Evolutionary conservation across 2,113 vertebrate genomes (phyloP).

Genomic region (Cebidichthys violaceus): DNA sequence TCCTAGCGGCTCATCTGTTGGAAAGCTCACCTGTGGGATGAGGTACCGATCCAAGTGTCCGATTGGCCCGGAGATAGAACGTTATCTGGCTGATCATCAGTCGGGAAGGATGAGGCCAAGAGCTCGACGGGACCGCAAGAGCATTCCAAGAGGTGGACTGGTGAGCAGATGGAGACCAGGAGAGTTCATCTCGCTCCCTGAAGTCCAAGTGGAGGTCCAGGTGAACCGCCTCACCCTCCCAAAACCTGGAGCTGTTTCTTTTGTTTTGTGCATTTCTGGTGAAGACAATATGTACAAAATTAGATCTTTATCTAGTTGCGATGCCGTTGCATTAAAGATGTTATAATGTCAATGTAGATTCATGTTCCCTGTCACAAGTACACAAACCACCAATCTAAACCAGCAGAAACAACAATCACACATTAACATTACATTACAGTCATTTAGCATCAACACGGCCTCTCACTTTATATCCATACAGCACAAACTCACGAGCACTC

Average conservation of each 20-base stretch:
- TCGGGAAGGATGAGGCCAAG: constrained; percentile 70
- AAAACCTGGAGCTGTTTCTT: neutral
- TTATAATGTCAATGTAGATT: neutral
- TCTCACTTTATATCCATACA: neutral
- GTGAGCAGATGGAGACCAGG: constrained; percentile 83
- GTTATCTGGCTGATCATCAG: constrained; percentile 88
- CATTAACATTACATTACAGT: neutral
- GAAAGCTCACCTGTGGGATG: constrained; percentile 85
- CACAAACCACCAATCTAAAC: neutral
- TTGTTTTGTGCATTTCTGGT: neutral
- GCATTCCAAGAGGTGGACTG: constrained; percentile 77
- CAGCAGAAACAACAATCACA: neutral
- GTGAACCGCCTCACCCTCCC: constrained; percentile 44
- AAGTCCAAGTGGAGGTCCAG: constrained; percentile 39
- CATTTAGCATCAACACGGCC: too few relatives aligned
- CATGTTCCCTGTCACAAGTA: neutral
- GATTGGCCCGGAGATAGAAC: constrained; percentile 82
- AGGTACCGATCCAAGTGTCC: constrained; percentile 80
- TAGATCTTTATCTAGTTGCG: neutral
- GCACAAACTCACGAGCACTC: neutral
- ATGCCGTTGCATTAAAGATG: neutral
- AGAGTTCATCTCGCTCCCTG: constrained; percentile 54
- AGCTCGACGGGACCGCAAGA: constrained; percentile 62
- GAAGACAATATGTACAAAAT: neutral
- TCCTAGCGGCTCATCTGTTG: constrained; percentile 55